Base-by-base conservation (phyloP, 1,140 invertebrate genomes). In the Drosophila gunungcola region DNA sequence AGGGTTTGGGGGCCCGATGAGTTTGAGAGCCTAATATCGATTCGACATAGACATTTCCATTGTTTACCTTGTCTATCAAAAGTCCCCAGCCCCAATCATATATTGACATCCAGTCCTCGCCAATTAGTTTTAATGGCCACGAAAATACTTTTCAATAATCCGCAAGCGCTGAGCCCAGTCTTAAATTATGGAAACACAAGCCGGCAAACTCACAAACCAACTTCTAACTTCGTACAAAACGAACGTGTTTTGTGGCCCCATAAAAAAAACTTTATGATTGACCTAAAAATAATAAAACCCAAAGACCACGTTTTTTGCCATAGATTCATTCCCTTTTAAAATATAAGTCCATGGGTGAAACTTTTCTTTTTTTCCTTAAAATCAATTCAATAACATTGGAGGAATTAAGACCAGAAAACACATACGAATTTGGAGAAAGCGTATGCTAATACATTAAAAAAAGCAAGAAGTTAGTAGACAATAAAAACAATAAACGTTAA, bases 121-220 rank as follows among this genome's bases (percentile, higher is more conserved):
- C 80, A 84, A 84, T 83, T 83, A 84, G 63, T 74, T 82, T 82
- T 78, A 78, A 82, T 82, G 68, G 62, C 52, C 46, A 52, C 62
- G 36, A 63, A 73, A 68, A 73, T 46, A 55, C 36, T 65, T 78
- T 60, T 77, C 43, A 77, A 60, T 64, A 57, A 72, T 80, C 61
- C 56, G 53, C 73, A 67, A 65, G 55, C 52, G 16, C 10, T 45
- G 70, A 48, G 38, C 46, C 32, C 60, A 63, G 25, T 60, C 5
- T 70, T 10, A 55, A 63, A 13, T 48, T 38, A 64, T 70, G 41
- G 25, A 38, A 70, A 56, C 16, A 4, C 53, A 21, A 9, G 13
- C 16, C 7, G 11, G 16, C 10, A 13, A 52, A 25, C 34, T n/a
- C n/a, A n/a, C 38, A 2, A 5, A 54, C 10, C 13, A 27, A 58